Percentiles rank a stretch among this genome's conserved stretches.
Conservation (phyloP, 2,888 invertebrate genomes). For the Drosophila mettleri region DNA sequence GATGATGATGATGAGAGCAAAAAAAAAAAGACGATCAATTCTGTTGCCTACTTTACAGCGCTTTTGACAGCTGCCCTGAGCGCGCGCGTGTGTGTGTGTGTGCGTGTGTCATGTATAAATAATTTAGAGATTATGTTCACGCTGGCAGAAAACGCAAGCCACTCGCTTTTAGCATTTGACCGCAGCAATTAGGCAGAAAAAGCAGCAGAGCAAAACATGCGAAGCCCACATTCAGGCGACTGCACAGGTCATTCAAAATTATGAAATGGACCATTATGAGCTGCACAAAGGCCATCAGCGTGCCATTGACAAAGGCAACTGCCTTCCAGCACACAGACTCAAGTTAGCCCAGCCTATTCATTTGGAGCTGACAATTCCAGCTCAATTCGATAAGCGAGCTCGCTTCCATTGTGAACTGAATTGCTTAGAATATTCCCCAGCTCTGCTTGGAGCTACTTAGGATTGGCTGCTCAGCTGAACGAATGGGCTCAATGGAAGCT, state of each 20-base stretch:
- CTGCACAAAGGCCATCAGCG: constrained; percentile 4
- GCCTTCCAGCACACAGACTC: background rate
- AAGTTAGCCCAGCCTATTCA: too few species aligned
- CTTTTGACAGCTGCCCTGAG: constrained; percentile 1
- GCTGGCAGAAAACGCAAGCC: constrained; percentile 18
- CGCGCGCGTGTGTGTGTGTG: constrained; percentile 4
- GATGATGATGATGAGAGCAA: constrained; percentile 46
- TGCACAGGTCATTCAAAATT: constrained; percentile 7
- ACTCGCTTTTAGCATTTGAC: constrained; percentile 57
- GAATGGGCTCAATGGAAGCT: too few species aligned
- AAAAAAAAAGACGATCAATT: constrained; percentile 43
- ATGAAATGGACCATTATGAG: constrained; percentile 14
- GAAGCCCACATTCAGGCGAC: background rate
- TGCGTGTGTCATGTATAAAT: constrained; percentile 64
- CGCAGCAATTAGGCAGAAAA: constrained; percentile 65
- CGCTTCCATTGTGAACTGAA: too few species aligned
- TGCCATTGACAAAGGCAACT: background rate
- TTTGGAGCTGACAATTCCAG: background rate
- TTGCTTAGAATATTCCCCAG: too few species aligned
- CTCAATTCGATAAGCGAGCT: background rate
- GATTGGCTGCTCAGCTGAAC: too few species aligned
- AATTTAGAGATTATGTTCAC: constrained; percentile 46
- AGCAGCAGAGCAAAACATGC: background rate
- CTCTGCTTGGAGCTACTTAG: too few species aligned
- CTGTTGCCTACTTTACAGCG: constrained; percentile 32